Percentiles rank a stretch among this genome's conserved stretches.
Conservation (phyloP, 2,888 invertebrate genomes). For the Dendrolimus houi region DNA sequence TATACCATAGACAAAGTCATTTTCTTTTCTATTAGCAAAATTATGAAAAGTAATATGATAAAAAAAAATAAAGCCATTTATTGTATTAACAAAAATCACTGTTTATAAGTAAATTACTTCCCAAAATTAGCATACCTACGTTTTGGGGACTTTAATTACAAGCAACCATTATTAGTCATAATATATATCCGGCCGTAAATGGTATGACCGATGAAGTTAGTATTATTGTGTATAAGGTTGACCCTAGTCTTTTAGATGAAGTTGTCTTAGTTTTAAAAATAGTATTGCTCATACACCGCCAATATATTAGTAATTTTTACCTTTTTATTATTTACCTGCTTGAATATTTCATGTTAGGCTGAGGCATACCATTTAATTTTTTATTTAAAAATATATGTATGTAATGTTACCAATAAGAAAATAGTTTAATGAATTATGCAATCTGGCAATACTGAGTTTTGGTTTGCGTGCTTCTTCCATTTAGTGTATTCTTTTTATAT, state of each 20-base stretch:
- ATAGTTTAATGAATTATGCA: neutral
- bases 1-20: too few relatives aligned
- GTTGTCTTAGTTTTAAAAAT: conserved; percentile 44
- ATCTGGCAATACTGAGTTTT: neutral
- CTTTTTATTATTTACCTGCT: neutral
- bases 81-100: too few relatives aligned
- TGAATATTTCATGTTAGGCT: too few relatives aligned
- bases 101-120: too few relatives aligned
- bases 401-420: neutral
- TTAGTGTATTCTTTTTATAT: conserved; percentile 15
- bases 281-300: conserved; percentile 55
- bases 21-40: too few relatives aligned
- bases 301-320: conserved; percentile 19
- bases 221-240: conserved; percentile 52
- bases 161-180: neutral
- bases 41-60: too few relatives aligned
- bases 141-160: too few relatives aligned
- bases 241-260: conserved; percentile 63
- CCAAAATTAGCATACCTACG: too few relatives aligned
- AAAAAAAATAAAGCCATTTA: too few relatives aligned
- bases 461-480: conserved; percentile 29
- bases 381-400: conserved; percentile 17
- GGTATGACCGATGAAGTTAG: conserved; percentile 14
- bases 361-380: neutral
- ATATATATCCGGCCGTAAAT: too few relatives aligned